phyloP scores from a whole-genome alignment of 2,888 invertebrate species.

The Tipula unca region DNA sequence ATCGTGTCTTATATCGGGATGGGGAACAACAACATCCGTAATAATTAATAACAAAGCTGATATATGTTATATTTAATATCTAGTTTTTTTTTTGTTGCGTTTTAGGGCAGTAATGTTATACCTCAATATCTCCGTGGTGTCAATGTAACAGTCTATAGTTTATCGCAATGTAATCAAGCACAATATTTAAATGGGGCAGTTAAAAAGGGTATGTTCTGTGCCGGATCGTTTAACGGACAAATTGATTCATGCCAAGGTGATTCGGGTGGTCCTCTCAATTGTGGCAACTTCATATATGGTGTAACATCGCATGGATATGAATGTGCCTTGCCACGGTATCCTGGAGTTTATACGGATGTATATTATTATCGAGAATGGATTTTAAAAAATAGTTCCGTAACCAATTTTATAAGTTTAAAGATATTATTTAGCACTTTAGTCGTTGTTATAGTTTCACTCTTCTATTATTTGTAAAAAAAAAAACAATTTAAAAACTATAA shows the following conservation, averaged over 20 bases:
- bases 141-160: neutral
- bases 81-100: no score
- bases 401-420: no score
- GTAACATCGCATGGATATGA: neutral
- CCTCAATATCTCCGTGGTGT: neutral
- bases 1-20: neutral
- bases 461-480: no score
- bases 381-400: neutral
- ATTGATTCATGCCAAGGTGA: conserved; percentile 22
- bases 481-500: no score
- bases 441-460: no score
- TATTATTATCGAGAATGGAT: neutral
- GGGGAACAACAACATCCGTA: conserved; percentile 20
- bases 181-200: conserved; percentile 1
- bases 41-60: neutral
- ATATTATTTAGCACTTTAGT: no score
- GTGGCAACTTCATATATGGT: neutral
- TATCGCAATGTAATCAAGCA: neutral
- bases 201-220: conserved; percentile 21
- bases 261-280: conserved; percentile 20
- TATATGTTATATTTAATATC: no score
- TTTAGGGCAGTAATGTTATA: neutral
- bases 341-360: neutral
- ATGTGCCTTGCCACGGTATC: neutral
- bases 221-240: conserved; percentile 20